These are phyloP conservation scores for Aricia agestis DNA, from an alignment of 1,140 invertebrate species.

Conservation along the genomic window DNA sequence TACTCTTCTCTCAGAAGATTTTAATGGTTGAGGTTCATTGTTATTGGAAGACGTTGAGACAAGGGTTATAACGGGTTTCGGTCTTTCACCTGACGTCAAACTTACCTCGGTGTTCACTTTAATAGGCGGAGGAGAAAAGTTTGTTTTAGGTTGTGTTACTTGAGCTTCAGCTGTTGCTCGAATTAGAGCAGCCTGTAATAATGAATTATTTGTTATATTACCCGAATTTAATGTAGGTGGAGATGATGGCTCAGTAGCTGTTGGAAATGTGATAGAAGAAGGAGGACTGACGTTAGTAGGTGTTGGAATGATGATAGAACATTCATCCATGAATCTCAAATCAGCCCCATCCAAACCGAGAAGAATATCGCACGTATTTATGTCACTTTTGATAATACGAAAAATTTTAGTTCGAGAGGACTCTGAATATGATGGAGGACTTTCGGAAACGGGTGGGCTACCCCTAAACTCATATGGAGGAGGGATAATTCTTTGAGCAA, in stretches of 20 bases:
- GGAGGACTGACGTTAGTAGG: conserved; percentile 85
- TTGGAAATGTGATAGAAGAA: conserved; percentile 79
- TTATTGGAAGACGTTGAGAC: conserved; percentile 69
- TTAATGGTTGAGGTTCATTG: conserved; percentile 53
- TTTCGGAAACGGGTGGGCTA: conserved; percentile 80
- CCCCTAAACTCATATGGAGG: conserved; percentile 85
- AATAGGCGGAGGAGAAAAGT: conserved; percentile 72
- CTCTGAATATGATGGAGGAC: conserved; percentile 77
- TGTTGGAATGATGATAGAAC: conserved; percentile 87
- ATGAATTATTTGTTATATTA: conserved; percentile 72
- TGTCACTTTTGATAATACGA: conserved; percentile 75
- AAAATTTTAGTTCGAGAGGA: conserved; percentile 78
- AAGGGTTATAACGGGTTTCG: conserved; percentile 78
- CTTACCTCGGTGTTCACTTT: conserved; percentile 84
- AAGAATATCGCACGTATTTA: conserved; percentile 84
- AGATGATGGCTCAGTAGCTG: conserved; percentile 77
- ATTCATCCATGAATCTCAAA: conserved; percentile 92
- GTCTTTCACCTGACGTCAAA: conserved; percentile 74
- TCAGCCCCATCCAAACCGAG: conserved; percentile 88
- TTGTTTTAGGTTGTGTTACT: conserved; percentile 61
- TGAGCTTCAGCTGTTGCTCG: conserved; percentile 79
- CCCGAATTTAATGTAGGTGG: conserved; percentile 70
- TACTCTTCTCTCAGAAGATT: conserved; percentile 47
- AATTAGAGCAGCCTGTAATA: conserved; percentile 83
- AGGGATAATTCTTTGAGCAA: conserved; percentile 82